These are phyloP conservation scores for Tortrix viridana DNA, from an alignment of 2,888 invertebrate species.

Conservation along the genomic window DNA sequence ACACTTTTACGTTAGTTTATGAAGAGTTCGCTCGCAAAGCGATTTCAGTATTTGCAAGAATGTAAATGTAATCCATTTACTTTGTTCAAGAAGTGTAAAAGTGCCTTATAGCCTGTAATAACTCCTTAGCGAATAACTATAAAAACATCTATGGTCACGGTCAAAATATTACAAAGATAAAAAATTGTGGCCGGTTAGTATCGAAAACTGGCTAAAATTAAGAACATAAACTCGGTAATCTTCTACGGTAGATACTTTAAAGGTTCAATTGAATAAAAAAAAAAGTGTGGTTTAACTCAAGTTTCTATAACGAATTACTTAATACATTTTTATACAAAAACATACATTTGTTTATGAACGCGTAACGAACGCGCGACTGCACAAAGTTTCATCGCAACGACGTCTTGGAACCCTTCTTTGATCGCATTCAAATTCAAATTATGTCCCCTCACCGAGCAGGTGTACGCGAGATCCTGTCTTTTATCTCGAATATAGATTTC, in stretches of 20 bases:
- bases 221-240: no score
- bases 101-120: no score
- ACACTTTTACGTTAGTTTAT: slow-evolving; percentile 14
- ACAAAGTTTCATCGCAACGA: slow-evolving; percentile 42
- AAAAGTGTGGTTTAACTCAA: no score
- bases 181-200: no score
- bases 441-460: slow-evolving; percentile 70
- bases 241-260: no score
- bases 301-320: not conserved
- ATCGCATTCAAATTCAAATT: slow-evolving; percentile 75
- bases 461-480: slow-evolving; percentile 61
- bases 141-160: no score
- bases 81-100: no score
- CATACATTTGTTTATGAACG: slow-evolving; percentile 21
- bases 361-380: slow-evolving; percentile 17
- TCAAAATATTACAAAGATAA: no score
- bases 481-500: slow-evolving; percentile 65
- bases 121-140: no score
- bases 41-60: not conserved
- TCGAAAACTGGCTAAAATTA: no score
- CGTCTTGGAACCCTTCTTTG: slow-evolving; percentile 69
- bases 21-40: not conserved
- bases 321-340: slow-evolving; percentile 1
- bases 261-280: no score
- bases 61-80: no score